Conservation (phyloP, 2,797 vertebrate species). For the Gymnothorax reevesii region DNA sequence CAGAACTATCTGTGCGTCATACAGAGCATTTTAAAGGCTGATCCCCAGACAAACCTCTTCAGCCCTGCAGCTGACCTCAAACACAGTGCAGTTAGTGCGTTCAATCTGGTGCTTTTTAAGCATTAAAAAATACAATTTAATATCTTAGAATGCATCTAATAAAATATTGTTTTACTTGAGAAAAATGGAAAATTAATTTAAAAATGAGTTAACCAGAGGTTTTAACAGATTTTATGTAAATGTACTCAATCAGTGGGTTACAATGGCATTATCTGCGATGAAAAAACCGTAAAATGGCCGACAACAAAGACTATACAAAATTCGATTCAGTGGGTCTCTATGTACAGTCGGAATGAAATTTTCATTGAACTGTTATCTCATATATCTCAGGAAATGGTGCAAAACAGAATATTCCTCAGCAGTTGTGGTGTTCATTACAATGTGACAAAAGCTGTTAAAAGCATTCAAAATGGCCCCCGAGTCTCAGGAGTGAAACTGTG, state of each 20-base stretch:
- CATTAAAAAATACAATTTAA: not conserved
- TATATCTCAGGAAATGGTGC: not conserved
- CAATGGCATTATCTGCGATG: not conserved
- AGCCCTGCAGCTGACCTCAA: not conserved
- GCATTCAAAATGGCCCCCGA: not conserved
- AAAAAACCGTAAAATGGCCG: not conserved
- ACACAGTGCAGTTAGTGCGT: not conserved
- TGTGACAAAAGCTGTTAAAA: not conserved
- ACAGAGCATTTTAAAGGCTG: not conserved
- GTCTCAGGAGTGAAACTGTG: not conserved
- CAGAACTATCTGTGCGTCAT: not conserved
- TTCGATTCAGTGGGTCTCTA: not conserved
- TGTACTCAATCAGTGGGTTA: not conserved
- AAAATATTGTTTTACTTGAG: not conserved
- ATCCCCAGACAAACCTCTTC: not conserved
- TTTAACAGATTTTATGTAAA: slow-evolving; percentile 1
- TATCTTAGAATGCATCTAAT: not conserved
- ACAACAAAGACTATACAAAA: not conserved
- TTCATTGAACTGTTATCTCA: not conserved
- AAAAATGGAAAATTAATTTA: not conserved
- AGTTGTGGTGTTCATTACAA: not conserved
- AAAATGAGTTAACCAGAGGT: not conserved
- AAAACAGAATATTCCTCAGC: not conserved
- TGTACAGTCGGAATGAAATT: not conserved
- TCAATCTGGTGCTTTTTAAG: not conserved